Evolutionary conservation across 2,113 vertebrate species (phyloP), one percentile per base, ranked within the genome.

Genomic region (Canis aureus): DNA sequence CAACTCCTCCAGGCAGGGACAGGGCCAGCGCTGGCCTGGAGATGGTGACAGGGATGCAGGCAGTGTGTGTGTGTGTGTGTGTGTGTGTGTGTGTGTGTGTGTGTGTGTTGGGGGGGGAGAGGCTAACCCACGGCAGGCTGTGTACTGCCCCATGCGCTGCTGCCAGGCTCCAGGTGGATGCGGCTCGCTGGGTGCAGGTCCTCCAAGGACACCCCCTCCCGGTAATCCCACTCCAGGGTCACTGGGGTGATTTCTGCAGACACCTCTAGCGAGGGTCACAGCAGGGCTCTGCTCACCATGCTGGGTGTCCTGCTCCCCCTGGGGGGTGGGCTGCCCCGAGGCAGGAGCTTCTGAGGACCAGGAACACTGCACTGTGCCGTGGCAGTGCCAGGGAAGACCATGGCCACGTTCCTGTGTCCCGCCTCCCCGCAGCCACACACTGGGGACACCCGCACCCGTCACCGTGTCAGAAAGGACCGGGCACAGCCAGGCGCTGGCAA

Each of bases 311-410:
- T 12, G 5, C 22, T 17, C 25, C 27, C 59, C 12, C 69, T 59
- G 51, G 51, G 19, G 19, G 73, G 20, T 64, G 0, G 66, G 11
- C 8, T 97, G 98, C 98, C 97, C 98, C 96, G 76, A 97, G 82
- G 35, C 94, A 93, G 69, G 11, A 89, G 76, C 0, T 53, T 86
- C 95, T 66, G 4, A 55, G 94, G 97, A 97, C 22, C 32, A 64
- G 2, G 91, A 76, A 49, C 15, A 64, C 94, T 59, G 94, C 51
- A 94, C 71, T 67, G 71, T 94, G 91, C 90, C 13, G 95, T 96
- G 98, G 98, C 96, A 95, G 43, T 79, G 51, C 71, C 2, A 0
- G 11, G 51, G 25, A 35, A 43, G 43, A 43, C 43, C 6, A 1
- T 43, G 6, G 43, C 43, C 43, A 43, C 43, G 43, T 43, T 43